Evolutionary conservation across 2,113 vertebrate genomes (phyloP).

Genomic region (Alectura lathami): DNA sequence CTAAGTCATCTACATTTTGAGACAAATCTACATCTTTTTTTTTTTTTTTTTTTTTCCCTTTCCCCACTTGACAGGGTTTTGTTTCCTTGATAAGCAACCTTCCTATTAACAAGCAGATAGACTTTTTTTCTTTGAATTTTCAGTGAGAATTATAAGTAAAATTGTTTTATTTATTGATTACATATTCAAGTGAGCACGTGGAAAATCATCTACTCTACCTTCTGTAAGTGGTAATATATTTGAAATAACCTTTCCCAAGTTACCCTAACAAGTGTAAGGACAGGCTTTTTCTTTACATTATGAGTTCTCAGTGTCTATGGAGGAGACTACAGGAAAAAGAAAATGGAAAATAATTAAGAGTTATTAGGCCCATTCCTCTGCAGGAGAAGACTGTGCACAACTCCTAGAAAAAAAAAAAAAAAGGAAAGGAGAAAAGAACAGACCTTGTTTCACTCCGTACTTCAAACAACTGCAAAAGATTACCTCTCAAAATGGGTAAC

Average conservation of each 20-base stretch:
- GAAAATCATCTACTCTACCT: not conserved
- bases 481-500: conserved; percentile 12
- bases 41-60: not conserved
- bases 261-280: not conserved
- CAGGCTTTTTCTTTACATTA: not conserved
- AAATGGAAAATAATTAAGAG: not conserved
- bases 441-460: not conserved
- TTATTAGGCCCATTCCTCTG: not conserved
- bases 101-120: not conserved
- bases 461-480: conserved; percentile 48
- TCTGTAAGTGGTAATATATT: not conserved
- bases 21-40: not conserved
- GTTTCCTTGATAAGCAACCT: not conserved
- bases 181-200: not conserved
- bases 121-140: not conserved
- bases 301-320: not conserved
- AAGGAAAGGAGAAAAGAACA: not conserved
- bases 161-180: not conserved
- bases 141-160: not conserved
- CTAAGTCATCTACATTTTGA: not conserved
- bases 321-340: not conserved
- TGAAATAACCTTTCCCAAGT: not conserved
- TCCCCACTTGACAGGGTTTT: not conserved
- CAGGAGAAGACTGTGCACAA: not conserved
- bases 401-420: not conserved